These are phyloP conservation scores for Nothocercus julius DNA, from an alignment of 2,113 vertebrate genomes.

Conservation along the genomic window DNA sequence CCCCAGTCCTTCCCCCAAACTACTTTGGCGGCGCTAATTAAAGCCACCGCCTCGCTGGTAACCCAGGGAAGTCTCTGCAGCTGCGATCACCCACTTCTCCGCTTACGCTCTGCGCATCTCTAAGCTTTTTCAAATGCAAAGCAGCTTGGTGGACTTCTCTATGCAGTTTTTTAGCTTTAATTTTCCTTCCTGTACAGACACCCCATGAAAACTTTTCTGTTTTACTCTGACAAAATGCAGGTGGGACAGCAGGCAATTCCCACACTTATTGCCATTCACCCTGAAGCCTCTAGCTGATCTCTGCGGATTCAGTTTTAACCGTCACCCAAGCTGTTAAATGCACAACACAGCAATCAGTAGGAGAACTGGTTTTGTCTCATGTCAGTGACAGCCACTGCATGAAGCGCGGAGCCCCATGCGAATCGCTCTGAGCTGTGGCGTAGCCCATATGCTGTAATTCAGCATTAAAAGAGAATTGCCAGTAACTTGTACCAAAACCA, in stretches of 20 bases:
- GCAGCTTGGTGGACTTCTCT: background rate
- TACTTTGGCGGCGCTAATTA: background rate
- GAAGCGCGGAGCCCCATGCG: background rate
- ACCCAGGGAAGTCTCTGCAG: background rate
- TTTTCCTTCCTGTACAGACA: background rate
- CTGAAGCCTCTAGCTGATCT: background rate
- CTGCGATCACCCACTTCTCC: background rate
- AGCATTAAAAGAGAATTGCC: background rate
- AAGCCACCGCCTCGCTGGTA: background rate
- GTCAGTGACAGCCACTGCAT: background rate
- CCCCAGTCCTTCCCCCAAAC: background rate
- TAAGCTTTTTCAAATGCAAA: background rate
- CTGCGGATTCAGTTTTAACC: background rate
- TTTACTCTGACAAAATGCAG: background rate
- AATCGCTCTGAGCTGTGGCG: background rate
- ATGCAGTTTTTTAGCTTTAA: background rate
- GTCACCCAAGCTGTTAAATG: background rate
- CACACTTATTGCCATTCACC: background rate
- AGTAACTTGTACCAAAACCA: background rate
- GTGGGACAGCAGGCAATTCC: background rate
- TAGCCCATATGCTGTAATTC: background rate
- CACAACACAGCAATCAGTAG: background rate
- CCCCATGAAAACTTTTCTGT: background rate
- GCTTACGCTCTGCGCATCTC: background rate
- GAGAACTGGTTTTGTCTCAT: conserved; percentile 18